Evolutionary conservation across 2,797 vertebrate genomes (phyloP).

Genomic region (Gymnothorax reevesii): DNA sequence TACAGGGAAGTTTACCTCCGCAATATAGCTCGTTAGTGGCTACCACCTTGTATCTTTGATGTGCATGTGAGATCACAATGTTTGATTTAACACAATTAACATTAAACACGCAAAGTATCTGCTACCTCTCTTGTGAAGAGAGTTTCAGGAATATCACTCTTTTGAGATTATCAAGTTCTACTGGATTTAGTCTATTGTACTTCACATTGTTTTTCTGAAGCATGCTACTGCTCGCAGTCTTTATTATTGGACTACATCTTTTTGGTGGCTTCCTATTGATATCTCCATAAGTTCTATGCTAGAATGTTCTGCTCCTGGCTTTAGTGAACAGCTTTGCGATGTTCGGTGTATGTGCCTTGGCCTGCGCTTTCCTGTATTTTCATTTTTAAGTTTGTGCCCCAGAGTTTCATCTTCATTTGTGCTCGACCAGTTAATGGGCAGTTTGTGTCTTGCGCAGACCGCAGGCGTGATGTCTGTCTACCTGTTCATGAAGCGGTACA

Average conservation of each 20-base stretch:
- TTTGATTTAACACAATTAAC: not conserved
- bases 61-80: too few species aligned
- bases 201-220: too few species aligned
- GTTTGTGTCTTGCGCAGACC: constrained; percentile 59
- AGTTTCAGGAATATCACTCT: too few species aligned
- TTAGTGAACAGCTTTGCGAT: not conserved
- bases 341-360: not conserved
- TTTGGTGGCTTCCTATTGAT: too few species aligned
- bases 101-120: not conserved
- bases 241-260: too few species aligned
- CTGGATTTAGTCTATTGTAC: too few species aligned
- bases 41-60: not conserved
- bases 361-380: not conserved
- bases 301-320: not conserved
- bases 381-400: too few species aligned
- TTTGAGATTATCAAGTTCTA: too few species aligned
- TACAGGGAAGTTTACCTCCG: not conserved
- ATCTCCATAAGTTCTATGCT: not conserved
- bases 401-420: not conserved
- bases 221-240: too few species aligned
- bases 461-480: constrained; percentile 92
- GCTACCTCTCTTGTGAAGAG: too few species aligned
- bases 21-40: not conserved
- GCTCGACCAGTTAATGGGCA: too few species aligned
- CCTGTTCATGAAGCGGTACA: constrained; percentile 93